Percentiles rank a stretch among this genome's conserved stretches.
Evolutionary conservation across 2,113 vertebrate species (phyloP).

Genomic region (Callocephalon fimbriatum): DNA sequence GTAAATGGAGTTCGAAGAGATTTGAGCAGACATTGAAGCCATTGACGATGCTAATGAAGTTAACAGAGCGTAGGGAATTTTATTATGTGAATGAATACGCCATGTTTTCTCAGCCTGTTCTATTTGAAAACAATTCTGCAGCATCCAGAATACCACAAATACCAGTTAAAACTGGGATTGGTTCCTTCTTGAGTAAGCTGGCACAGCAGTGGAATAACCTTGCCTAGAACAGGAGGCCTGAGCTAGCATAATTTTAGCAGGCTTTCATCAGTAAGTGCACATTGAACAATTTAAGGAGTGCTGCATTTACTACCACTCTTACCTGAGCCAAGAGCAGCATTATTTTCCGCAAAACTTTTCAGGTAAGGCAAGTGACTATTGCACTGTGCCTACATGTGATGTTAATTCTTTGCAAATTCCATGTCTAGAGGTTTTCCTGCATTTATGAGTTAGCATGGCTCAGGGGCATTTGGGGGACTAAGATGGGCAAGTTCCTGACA

Average conservation of each 20-base stretch:
- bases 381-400: not conserved
- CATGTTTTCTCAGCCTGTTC: not conserved
- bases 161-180: not conserved
- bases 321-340: not conserved
- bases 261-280: not conserved
- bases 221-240: not conserved
- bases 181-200: not conserved
- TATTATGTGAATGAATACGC: not conserved
- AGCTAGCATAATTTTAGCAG: not conserved
- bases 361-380: not conserved
- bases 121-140: not conserved
- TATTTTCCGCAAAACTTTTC: not conserved
- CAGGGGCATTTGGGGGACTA: not conserved
- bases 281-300: not conserved
- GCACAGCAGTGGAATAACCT: not conserved
- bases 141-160: not conserved
- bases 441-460: not conserved
- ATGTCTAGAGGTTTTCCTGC: not conserved
- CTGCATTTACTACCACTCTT: not conserved
- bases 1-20: not conserved
- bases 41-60: not conserved
- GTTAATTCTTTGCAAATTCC: not conserved
- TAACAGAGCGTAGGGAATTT: not conserved
- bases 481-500: not conserved
- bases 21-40: not conserved